Evolutionary conservation across 2,113 vertebrate genomes (phyloP).

Genomic region (Psettodes erumei): DNA sequence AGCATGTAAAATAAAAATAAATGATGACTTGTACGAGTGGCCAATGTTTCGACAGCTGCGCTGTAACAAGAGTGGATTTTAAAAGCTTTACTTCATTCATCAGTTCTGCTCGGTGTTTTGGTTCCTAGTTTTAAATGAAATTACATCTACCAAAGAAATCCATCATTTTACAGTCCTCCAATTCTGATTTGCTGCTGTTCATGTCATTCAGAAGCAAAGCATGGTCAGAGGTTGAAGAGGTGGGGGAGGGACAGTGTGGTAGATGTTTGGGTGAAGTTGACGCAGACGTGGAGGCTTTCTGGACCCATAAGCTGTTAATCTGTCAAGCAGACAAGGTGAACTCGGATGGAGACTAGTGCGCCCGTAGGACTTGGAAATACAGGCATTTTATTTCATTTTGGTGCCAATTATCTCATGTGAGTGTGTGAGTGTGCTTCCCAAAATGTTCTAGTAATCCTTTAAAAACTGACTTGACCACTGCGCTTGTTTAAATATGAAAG

Average conservation of each 20-base stretch:
- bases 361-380: neutral
- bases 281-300: slow-evolving; percentile 22
- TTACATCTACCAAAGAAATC: neutral
- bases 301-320: slow-evolving; percentile 72
- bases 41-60: neutral
- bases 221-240: neutral
- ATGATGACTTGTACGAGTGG: neutral
- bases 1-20: neutral
- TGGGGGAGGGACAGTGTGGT: neutral
- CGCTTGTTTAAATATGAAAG: neutral
- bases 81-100: neutral
- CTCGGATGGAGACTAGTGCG: slow-evolving; percentile 26
- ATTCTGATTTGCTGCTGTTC: neutral
- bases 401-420: too few species aligned
- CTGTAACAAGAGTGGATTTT: too few species aligned
- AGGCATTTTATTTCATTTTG: slow-evolving; percentile 13
- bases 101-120: neutral
- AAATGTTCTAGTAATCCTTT: too few species aligned
- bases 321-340: slow-evolving; percentile 65
- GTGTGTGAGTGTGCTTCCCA: too few species aligned
- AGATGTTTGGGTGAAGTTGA: neutral
- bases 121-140: neutral
- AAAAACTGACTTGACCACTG: too few species aligned
- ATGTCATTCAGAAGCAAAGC: slow-evolving; percentile 1
- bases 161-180: neutral